A percentile compares a stretch with the other conserved stretches of the same genome.
These are phyloP conservation scores for Denticeps clupeoides DNA, from an alignment of 2,797 vertebrate species.

Conservation along the genomic window DNA sequence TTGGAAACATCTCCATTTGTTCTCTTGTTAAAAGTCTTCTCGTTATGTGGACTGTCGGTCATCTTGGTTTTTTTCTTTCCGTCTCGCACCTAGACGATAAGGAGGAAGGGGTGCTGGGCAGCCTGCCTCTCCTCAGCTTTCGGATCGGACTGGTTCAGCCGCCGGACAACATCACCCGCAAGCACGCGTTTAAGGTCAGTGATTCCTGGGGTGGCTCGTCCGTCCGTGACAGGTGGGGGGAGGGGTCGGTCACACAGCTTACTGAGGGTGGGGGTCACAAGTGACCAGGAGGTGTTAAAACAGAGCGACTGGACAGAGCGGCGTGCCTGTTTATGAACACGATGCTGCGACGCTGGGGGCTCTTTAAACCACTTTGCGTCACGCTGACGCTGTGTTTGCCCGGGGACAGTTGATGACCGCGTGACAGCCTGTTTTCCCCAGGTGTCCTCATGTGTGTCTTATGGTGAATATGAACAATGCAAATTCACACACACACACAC, in stretches of 20 bases:
- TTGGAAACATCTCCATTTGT: neutral
- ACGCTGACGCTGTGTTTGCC: too few relatives aligned
- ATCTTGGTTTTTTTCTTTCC: neutral
- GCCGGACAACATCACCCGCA: slow-evolving; percentile 81
- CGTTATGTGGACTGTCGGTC: neutral
- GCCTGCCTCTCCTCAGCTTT: slow-evolving; percentile 87
- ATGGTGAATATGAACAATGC: too few relatives aligned
- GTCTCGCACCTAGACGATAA: slow-evolving; percentile 73
- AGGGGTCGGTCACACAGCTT: neutral
- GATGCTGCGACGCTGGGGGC: too few relatives aligned
- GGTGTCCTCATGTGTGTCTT: too few relatives aligned
- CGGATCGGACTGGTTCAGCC: slow-evolving; percentile 67
- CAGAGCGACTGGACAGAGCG: neutral
- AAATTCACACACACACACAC: too few relatives aligned
- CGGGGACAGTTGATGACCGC: too few relatives aligned
- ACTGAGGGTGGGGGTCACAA: slow-evolving; percentile 5
- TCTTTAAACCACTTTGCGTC: too few relatives aligned
- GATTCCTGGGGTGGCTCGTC: neutral
- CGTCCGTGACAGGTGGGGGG: neutral
- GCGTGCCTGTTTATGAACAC: too few relatives aligned
- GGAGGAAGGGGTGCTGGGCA: slow-evolving; percentile 81
- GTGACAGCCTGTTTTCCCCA: too few relatives aligned
- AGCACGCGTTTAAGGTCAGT: slow-evolving; percentile 90
- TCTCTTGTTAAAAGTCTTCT: slow-evolving; percentile 4
- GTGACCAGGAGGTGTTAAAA: neutral